Evolutionary conservation across 2,113 vertebrate species (phyloP).

Genomic region (Myotis lucifugus): DNA sequence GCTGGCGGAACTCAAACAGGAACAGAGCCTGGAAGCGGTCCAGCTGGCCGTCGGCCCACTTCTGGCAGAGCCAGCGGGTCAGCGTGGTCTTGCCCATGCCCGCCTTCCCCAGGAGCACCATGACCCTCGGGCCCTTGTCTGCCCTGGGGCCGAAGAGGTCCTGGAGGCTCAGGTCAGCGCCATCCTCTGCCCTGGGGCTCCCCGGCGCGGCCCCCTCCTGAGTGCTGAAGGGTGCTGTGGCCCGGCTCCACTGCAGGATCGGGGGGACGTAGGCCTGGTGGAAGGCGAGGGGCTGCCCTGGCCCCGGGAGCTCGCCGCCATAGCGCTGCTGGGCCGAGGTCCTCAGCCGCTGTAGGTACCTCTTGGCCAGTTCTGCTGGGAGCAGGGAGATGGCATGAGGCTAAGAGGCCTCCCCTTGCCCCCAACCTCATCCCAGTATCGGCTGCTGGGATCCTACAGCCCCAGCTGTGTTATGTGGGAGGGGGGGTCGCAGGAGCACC

Average conservation of each 20-base stretch:
- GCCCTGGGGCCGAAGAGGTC: constrained; percentile 83
- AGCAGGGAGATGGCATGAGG: neutral
- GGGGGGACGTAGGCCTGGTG: constrained; percentile 85
- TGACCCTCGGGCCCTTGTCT: constrained; percentile 74
- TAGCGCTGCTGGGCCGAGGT: constrained; percentile 77
- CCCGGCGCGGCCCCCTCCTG: constrained; percentile 52
- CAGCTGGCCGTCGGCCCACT: constrained; percentile 88
- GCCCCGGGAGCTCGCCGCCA: neutral
- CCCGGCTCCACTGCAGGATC: constrained; percentile 78
- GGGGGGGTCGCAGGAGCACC: rapidly evolving
- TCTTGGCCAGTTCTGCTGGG: constrained; percentile 83
- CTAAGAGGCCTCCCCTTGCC: neutral
- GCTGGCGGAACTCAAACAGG: constrained; percentile 93
- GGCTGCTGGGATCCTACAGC: neutral
- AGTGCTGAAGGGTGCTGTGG: constrained; percentile 70
- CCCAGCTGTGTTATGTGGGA: neutral
- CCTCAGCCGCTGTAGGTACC: constrained; percentile 79
- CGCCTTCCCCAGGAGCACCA: constrained; percentile 88
- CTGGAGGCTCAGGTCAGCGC: constrained; percentile 80
- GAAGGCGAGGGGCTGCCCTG: constrained; percentile 73
- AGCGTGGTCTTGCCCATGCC: constrained; percentile 93
- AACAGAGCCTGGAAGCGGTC: constrained; percentile 88
- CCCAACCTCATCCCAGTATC: too few species aligned
- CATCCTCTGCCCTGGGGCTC: constrained; percentile 74
- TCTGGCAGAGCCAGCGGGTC: constrained; percentile 85